Conservation (phyloP, 2,797 vertebrate genomes). For the Crax fasciolata region DNA sequence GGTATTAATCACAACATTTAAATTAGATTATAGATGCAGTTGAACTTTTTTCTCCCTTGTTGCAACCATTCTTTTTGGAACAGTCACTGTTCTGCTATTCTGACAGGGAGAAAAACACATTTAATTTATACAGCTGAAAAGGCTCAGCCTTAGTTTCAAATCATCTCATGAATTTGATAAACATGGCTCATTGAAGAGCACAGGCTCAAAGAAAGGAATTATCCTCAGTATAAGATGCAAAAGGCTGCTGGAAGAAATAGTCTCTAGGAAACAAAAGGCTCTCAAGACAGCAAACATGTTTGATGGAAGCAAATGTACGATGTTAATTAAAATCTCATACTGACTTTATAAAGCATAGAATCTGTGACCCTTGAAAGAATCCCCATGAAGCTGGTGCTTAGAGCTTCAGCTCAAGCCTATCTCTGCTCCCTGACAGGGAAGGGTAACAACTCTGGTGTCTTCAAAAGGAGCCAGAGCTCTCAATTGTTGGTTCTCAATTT, state of each 20-base stretch:
- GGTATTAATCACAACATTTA: slow-evolving; percentile 54
- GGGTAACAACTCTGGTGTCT: neutral
- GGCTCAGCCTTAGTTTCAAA: neutral
- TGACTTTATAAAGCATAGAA: neutral
- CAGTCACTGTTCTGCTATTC: neutral
- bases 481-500: neutral
- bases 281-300: neutral
- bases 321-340: neutral
- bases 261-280: neutral
- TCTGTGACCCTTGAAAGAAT: neutral
- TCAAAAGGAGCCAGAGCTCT: neutral
- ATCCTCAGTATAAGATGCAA: neutral
- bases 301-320: neutral
- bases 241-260: neutral
- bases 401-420: neutral
- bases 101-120: neutral
- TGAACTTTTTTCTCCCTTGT: slow-evolving; percentile 16
- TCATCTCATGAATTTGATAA: neutral
- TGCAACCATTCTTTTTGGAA: slow-evolving; percentile 23
- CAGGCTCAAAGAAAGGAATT: neutral
- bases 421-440: neutral
- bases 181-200: neutral
- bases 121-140: slow-evolving; percentile 6
- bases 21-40: slow-evolving; percentile 37
- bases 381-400: neutral